Base-by-base conservation (phyloP, 1,140 invertebrate genomes). In the Neelides sp. region DNA sequence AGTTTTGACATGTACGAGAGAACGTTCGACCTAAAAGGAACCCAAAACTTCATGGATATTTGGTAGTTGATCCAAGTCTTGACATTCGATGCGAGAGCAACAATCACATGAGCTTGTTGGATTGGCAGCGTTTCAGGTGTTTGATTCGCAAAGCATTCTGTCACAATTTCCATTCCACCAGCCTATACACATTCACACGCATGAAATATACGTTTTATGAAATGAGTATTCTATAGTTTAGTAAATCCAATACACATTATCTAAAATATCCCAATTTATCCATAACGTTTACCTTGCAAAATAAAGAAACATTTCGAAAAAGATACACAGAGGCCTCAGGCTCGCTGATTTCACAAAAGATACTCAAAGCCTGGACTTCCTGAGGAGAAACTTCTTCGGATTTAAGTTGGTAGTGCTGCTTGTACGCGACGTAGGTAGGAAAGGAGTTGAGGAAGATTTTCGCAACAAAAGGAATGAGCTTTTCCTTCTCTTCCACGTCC, bases 11-110 rank as follows among this genome's bases (percentile, higher is more conserved):
- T 90, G 63, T 92, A 95, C 51, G 84, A 78, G 58, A 94, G 75
- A 52, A 92, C 84, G 61, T 81, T 79, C 53, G 82, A 80, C 42
- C 88, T 75, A 34, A 93, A 68, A 30, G 87, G 87, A 64, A 90
- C 79, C 65, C 91, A 86, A 52, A 86, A 74, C 64, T 89, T 84
- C 59, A 89, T 77, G 44, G 85, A 85, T 48, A 85, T 85, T 59
- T 83, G 78, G 62, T 85, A 88, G 70, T 92, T 92, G 58, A 94
- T 76, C 89, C 89, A 94, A n/a, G 91, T 69, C 64, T 92, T 88
- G 34, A 94, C 78, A 75, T 92, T 91, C 51, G 87, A 86, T 54
- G 91, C 82, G 48, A 90, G 78, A 58, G 82, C 82, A 58, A 92
- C 85, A 65, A 94, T 84, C 24, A 85, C 82, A 73, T 93, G 87